Percentiles rank a stretch among this genome's conserved stretches.
Conservation (phyloP, 2,113 vertebrate species). For the Gymnogyps californianus region DNA sequence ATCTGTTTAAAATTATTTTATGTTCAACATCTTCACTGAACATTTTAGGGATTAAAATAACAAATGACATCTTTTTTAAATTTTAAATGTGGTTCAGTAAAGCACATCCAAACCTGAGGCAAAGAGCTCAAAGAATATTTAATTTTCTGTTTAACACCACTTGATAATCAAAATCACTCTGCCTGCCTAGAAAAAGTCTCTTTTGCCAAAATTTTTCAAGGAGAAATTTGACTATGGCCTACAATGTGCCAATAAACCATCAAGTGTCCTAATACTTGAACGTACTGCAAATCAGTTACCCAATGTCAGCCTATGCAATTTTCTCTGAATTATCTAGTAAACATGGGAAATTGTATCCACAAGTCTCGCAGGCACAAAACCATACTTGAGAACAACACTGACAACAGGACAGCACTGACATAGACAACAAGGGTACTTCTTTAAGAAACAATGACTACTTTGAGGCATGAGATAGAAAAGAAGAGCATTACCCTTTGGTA, state of each 20-base stretch:
- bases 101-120: conserved; percentile 3
- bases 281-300: neutral
- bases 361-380: neutral
- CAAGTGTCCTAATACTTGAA: neutral
- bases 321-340: neutral
- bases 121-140: neutral
- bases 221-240: neutral
- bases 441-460: neutral
- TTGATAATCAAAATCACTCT: neutral
- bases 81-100: conserved; percentile 27
- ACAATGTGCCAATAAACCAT: neutral
- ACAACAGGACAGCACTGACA: neutral
- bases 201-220: neutral
- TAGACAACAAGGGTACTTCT: neutral
- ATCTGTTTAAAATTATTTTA: conserved; percentile 14
- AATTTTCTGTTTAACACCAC: neutral
- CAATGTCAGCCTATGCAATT: neutral
- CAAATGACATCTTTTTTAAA: conserved; percentile 36
- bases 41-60: conserved; percentile 19
- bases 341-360: neutral
- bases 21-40: neutral
- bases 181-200: neutral
- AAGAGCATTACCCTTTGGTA: neutral
- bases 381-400: neutral
- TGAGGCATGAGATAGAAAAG: neutral